Base-by-base conservation (phyloP, 1,140 invertebrate genomes). In the Brachionus asplanchnoidis region DNA sequence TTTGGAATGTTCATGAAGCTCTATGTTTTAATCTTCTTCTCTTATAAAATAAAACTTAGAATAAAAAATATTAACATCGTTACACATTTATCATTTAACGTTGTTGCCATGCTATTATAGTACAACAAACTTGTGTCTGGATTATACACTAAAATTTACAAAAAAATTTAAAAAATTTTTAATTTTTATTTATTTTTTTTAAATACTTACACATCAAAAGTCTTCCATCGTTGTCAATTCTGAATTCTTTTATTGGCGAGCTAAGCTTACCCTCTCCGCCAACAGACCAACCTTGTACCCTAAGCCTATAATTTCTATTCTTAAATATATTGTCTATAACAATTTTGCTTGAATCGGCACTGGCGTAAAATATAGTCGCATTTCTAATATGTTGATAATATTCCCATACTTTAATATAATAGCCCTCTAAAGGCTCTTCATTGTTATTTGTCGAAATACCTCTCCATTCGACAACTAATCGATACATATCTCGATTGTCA, bases 221-320 rank as follows among this genome's bases (percentile, higher is more conserved):
- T 9, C 66, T 50, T 44, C 70, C 68, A 20, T 84, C 50, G 32
- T 84, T 75, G 14, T 84, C 84, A 46, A 84, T 84, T 65, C 88
- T 86, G 86, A 97, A 96, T 86, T 93, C 93, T 86, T 94, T 91
- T 2, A 94, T 92, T 0, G 96, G 96, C 85, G 95, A 97, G 66
- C 95, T 97, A 95, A 97, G 97, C 78, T 95, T 92, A 0, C 97
- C 97, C 88, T 97, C 95, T 0, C 97, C 97, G 32, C 96, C 97
- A 86, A 94, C 93, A 28, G 95, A 97, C 90, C 93, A 98, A 0
- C 94, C 97, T 8, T 97, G 91, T 0, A 98, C 95, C 88, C 97
- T 91, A 87, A 98, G 91, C 53, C 40, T 53, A 65, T 84, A 84
- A 84, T 73, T 84, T 60, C 84, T 42, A 78, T 77, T 84, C 20